Evolutionary conservation across 2,888 invertebrate genomes (phyloP), one percentile per base, ranked within the genome.

Genomic region (Dynastes tityus): DNA sequence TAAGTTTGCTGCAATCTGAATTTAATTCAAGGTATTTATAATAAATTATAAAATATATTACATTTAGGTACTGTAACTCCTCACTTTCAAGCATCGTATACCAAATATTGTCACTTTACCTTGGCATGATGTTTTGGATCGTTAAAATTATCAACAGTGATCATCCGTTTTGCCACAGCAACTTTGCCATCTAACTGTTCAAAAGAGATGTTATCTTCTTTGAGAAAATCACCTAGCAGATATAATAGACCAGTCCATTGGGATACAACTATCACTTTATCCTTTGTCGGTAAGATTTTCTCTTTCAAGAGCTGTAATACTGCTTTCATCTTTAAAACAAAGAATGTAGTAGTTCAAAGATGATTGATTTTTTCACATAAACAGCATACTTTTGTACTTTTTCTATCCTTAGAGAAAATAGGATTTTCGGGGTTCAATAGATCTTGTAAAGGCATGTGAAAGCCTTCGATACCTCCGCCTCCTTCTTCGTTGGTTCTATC

Each of bases 181-280:
- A 98, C 93, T 75, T 84, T 85, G 0, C 98, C 98, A 84, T 94
- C 94, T 11, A 99, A 93, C 1, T 92, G 91, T 0, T 92, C 91
- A 83, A 91, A 92, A 32, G 88, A 84, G 5, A 96, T 88, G 0
- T 90, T 87, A 16, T 88, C 87, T 2, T 86, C 82, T 22, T 86
- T 82, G 68, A 99, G 89, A 86, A 95, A 93, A 0, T 87, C 84
- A 51, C 92, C 92, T 8, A 98, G 89, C 58, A 98, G 90, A 0
- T 93, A 89, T 6, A 99, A 90, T 84, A 97, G 93, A 0, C 93
- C 92, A 0, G 96, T 95, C 98, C 98, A 99, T 86, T 98, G 98
- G 0, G 98, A 98, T 0, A 99, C 97, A 4, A 99, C 91, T 5
- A 97, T 93, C 0, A 93, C 92, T 87, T 96, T 96, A 81, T 97